phyloP scores from a whole-genome alignment of 2,888 invertebrate species.

The Stenolophus ochropezus region DNA sequence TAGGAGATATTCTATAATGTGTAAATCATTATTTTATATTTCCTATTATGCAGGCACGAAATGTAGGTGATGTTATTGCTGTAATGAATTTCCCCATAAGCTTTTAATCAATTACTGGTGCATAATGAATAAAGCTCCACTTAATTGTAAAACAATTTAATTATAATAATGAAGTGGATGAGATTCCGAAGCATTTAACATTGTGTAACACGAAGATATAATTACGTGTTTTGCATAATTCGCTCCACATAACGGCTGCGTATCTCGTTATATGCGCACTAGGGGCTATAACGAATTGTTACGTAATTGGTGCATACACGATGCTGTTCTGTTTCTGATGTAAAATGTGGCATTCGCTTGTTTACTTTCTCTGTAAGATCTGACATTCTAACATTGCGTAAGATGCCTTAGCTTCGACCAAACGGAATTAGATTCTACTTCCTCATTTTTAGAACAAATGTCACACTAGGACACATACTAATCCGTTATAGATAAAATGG shows the following conservation, averaged over 20 bases:
- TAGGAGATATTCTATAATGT: not conserved
- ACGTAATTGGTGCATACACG: slow-evolving; percentile 1
- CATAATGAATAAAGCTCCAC: not conserved
- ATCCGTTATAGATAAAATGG: too few species aligned
- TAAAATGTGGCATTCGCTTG: slow-evolving; percentile 37
- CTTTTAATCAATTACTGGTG: not conserved
- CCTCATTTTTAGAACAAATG: not conserved
- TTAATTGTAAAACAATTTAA: not conserved
- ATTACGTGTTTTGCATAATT: slow-evolving; percentile 33
- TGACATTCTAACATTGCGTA: slow-evolving; percentile 34
- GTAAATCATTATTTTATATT: too few species aligned
- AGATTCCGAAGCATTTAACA: slow-evolving; percentile 12
- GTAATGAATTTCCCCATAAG: not conserved
- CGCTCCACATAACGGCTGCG: not conserved
- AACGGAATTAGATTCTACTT: not conserved
- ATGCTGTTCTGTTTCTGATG: slow-evolving; percentile 23
- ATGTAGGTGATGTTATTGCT: not conserved
- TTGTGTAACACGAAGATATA: not conserved
- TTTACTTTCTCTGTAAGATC: slow-evolving; percentile 29
- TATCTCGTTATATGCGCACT: not conserved
- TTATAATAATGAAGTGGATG: not conserved
- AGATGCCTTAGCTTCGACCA: not conserved
- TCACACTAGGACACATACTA: too few species aligned
- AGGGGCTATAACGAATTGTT: not conserved
- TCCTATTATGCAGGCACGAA: too few species aligned